A percentile compares a stretch with the other conserved stretches of the same genome.
Conservation (phyloP, 1,140 invertebrate genomes). For the Schlechtendalia chinensis region DNA sequence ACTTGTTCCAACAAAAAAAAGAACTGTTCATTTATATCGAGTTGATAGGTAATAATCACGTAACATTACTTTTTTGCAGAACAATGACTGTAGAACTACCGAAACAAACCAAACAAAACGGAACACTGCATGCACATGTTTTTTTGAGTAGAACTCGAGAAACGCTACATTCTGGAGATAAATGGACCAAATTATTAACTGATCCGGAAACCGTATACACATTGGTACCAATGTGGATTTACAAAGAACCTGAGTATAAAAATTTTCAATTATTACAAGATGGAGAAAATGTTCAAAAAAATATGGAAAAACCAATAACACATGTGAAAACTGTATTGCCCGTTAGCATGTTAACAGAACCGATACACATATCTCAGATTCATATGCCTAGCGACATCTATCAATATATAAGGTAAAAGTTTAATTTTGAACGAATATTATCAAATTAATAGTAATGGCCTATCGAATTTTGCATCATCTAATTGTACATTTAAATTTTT, state of each 20-base stretch:
- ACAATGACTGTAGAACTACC: conserved; percentile 27
- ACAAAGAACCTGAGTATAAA: conserved; percentile 39
- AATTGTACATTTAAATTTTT: neutral
- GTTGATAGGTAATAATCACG: no score
- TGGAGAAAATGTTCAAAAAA: conserved; percentile 1
- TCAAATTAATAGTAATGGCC: neutral
- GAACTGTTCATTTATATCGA: no score
- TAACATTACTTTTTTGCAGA: conserved; percentile 13
- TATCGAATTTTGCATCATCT: neutral
- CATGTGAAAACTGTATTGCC: conserved; percentile 37
- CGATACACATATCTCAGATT: conserved; percentile 34
- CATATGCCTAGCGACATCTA: conserved; percentile 41
- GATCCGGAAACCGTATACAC: conserved; percentile 26
- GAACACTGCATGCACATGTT: conserved; percentile 34
- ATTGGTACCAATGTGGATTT: conserved; percentile 38
- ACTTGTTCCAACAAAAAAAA: no score
- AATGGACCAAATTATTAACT: conserved; percentile 29
- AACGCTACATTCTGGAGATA: neutral
- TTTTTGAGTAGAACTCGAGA: conserved; percentile 20
- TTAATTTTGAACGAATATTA: neutral
- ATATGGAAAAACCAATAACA: conserved; percentile 33
- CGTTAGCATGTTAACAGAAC: conserved; percentile 41
- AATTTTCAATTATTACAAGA: conserved; percentile 41
- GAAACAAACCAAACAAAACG: conserved; percentile 23
- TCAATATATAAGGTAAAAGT: conserved; percentile 34